These are phyloP conservation scores for Paedocypris micromegethes DNA, from an alignment of 2,797 vertebrate genomes.

Conservation along the genomic window DNA sequence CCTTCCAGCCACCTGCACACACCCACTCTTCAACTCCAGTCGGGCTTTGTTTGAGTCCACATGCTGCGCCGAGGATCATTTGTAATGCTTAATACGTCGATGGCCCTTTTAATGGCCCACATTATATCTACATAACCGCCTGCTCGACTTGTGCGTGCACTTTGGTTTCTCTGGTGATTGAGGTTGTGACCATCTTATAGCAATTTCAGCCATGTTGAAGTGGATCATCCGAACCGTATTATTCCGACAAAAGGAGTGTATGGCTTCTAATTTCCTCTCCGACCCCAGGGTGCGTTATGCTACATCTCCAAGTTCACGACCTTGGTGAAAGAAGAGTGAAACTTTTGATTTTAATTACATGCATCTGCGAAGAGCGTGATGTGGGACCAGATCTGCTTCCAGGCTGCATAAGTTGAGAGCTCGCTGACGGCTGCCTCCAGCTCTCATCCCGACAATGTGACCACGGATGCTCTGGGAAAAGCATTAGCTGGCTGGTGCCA, in stretches of 20 bases:
- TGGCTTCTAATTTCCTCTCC: conserved; percentile 9
- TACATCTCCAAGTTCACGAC: conserved; percentile 31
- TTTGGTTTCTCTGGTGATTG: conserved; percentile 6
- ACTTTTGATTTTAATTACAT: conserved; percentile 41
- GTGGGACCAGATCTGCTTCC: conserved; percentile 41
- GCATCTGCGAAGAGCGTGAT: conserved; percentile 32
- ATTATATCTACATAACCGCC: conserved; percentile 15
- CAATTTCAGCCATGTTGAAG: background rate
- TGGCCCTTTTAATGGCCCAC: conserved; percentile 29
- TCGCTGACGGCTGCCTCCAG: conserved; percentile 41
- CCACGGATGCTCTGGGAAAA: conserved; percentile 40
- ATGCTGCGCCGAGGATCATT: conserved; percentile 39
- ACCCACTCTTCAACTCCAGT: conserved; percentile 59
- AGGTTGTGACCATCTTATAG: conserved; percentile 4
- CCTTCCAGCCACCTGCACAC: conserved; percentile 61
- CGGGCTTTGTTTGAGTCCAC: conserved; percentile 56
- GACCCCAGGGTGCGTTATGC: background rate
- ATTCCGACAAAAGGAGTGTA: conserved; percentile 25
- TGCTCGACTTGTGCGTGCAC: background rate
- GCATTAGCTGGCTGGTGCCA: conserved; percentile 49
- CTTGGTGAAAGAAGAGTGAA: conserved; percentile 26
- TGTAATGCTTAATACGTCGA: conserved; percentile 31
- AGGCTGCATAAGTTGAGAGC: conserved; percentile 37
- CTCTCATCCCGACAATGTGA: conserved; percentile 45
- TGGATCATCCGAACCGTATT: conserved; percentile 13